Base-by-base conservation (phyloP, 2,888 invertebrate genomes). In the Abscondita cerata region DNA sequence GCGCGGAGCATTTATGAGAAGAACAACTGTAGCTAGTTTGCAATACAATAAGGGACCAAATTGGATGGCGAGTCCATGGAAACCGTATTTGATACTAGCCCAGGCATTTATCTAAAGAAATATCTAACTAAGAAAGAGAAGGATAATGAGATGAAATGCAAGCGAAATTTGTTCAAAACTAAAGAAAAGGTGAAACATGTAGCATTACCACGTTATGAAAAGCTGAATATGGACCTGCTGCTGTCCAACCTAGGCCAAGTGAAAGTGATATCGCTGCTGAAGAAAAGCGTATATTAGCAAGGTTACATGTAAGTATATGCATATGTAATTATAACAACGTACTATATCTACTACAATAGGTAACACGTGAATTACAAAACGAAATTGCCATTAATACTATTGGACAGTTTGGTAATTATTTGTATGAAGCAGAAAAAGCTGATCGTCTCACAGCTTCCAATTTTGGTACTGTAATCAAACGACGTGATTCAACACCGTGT, bases 371-470 rank as follows among this genome's bases (percentile, higher is more conserved):
- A 18, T 3, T n/a, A 16, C 18, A 44, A n/a, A 13, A 5, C 9
- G 44, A 44, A 44, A 44, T 16, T 4, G 44, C 44, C 3, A 44
- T 3, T 11, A 18, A 15, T 11, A 44, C 44, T n/a, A 44, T 44
- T 11, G 44, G 44, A 44, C 44, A 44, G 18, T 44, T 44, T 44
- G 44, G 44, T 4, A 44, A 44, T 18, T 18, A 5, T 3, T 12
- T 18, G 9, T 11, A 44, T 18, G 44, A 44, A 13, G 15, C 15
- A 13, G 44, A 44, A 33, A 33, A 9, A 33, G 33, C 33, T 33
- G 9, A 33, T 33, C 33, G 9, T 9, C 33, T 33, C 5, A 44
- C 44, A 16, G 5, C 44, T 11, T 44, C 44, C 3, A 15, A 44
- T 44, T 44, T 44, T 44, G 18, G 15, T 11, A 13, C 5, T 18